Evolutionary conservation across 2,113 vertebrate genomes (phyloP).

Genomic region (Strix aluco): DNA sequence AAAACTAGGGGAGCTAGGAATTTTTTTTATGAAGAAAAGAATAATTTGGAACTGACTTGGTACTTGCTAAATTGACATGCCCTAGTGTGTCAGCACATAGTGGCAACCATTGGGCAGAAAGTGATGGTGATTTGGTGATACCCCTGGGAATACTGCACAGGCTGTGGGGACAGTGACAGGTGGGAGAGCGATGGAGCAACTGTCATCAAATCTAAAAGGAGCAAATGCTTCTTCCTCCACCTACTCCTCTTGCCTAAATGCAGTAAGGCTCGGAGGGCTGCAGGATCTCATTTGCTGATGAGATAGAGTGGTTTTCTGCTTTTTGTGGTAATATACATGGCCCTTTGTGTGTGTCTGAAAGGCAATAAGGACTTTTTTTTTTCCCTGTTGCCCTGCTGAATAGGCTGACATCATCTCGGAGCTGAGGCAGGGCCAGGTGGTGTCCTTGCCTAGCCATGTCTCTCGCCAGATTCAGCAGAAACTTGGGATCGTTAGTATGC

Average conservation of each 20-base stretch:
- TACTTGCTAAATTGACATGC: neutral
- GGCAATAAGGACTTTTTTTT: neutral
- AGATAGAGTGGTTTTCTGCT: neutral
- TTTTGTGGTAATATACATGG: neutral
- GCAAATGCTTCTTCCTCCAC: neutral
- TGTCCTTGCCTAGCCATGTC: neutral
- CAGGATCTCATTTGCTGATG: neutral
- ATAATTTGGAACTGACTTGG: neutral
- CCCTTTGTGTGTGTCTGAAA: neutral
- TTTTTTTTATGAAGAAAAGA: neutral
- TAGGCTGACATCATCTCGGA: neutral
- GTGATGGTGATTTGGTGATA: neutral
- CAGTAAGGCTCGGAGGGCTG: neutral
- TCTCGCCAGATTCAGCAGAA: neutral
- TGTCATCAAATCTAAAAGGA: neutral
- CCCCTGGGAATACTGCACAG: neutral
- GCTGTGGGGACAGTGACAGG: neutral
- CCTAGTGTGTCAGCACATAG: neutral
- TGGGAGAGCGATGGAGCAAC: neutral
- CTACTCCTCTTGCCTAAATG: neutral
- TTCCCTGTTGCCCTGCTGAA: neutral
- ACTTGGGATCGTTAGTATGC: constrained; percentile 38
- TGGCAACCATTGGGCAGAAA: neutral
- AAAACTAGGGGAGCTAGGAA: neutral
- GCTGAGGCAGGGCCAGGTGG: neutral